Percentiles rank a stretch among this genome's conserved stretches.
phyloP scores from a whole-genome alignment of 2,113 vertebrate species.

The Anarrhichthys ocellatus region DNA sequence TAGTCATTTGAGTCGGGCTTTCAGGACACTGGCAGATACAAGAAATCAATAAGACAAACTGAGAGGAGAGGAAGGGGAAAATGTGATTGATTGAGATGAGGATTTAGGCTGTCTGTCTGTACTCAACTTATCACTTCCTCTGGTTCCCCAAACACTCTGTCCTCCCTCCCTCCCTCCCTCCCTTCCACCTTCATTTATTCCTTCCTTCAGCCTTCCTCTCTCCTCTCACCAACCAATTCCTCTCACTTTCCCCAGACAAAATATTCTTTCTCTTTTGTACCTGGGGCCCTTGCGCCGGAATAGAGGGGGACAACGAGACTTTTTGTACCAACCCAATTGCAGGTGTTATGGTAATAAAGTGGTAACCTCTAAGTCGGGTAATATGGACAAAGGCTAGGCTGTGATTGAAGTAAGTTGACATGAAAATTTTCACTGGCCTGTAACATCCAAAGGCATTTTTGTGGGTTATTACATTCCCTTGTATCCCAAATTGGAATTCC shows the following conservation, averaged over 20 bases:
- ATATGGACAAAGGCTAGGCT: not conserved
- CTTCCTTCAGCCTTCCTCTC: not conserved
- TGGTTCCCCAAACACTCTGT: slow-evolving; percentile 32
- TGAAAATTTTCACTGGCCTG: not conserved
- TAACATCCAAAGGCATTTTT: not conserved
- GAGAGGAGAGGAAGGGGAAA: slow-evolving; percentile 68
- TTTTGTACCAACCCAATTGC: not conserved
- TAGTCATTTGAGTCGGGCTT: slow-evolving; percentile 70
- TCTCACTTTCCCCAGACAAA: slow-evolving; percentile 37
- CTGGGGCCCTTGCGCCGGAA: not conserved
- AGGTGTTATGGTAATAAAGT: not conserved
- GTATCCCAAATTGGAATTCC: slow-evolving; percentile 19
- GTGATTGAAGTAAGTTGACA: not conserved
- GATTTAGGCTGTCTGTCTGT: slow-evolving; percentile 66
- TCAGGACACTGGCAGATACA: slow-evolving; percentile 67
- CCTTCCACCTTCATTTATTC: slow-evolving; percentile 34
- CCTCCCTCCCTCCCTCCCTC: slow-evolving; percentile 11
- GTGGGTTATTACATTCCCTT: slow-evolving; percentile 10
- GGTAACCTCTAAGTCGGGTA: not conserved
- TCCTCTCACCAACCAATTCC: slow-evolving; percentile 10
- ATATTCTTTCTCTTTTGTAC: slow-evolving; percentile 12
- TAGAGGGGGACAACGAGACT: not conserved
- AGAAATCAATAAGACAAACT: slow-evolving; percentile 77
- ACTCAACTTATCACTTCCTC: slow-evolving; percentile 69
- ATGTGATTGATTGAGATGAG: slow-evolving; percentile 78